Evolutionary conservation across 2,113 vertebrate species (phyloP), one percentile per base, ranked within the genome.

Genomic region (Astur gentilis): DNA sequence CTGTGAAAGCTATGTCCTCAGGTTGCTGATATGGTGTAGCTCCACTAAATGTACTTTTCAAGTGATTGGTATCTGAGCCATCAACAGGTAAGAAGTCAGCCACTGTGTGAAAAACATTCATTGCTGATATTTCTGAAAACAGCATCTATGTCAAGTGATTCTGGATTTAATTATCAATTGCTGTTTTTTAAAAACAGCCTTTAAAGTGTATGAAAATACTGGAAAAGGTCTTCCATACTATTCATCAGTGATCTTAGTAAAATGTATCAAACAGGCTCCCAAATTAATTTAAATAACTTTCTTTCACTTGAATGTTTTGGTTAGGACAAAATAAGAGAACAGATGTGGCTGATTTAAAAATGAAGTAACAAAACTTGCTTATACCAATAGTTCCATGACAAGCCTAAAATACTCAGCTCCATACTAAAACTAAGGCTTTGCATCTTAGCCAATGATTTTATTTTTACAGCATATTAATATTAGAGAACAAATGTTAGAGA

Each of bases 121-220:
- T 31, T 23, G 26, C 8, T 69, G 67, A 31, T 6, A 13, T 42
- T 23, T 73, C 2, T 3, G 40, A 83, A 89, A 18, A 16, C 18
- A 52, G 2, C 7, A 57, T 34, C n/a, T 61, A 20, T 72, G 29
- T 27, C 0, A 1, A 18, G 1, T 26, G 32, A 36, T 69, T 55
- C 40, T 55, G 34, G 8, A 32, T 77, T 73, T 77, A 64, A 65
- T 76, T 70, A 61, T 44, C 4, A 2, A 18, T 36, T 31, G 7
- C 3, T 76, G 1, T 62, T 38, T 61, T 55, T 57, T 2, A 34
- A 80, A 89, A 81, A 45, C 4, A 83, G 34, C 1, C 1, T 60
- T 87, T 55, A 38, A 69, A 47, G 3, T 20, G 5, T 27, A 32
- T 6, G 7, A 67, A 57, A 71, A 69, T 29, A 31, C 16, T 66